A percentile compares a stretch with the other conserved stretches of the same genome.
Evolutionary conservation across 2,797 vertebrate species (phyloP).

Genomic region (Oreortyx pictus): DNA sequence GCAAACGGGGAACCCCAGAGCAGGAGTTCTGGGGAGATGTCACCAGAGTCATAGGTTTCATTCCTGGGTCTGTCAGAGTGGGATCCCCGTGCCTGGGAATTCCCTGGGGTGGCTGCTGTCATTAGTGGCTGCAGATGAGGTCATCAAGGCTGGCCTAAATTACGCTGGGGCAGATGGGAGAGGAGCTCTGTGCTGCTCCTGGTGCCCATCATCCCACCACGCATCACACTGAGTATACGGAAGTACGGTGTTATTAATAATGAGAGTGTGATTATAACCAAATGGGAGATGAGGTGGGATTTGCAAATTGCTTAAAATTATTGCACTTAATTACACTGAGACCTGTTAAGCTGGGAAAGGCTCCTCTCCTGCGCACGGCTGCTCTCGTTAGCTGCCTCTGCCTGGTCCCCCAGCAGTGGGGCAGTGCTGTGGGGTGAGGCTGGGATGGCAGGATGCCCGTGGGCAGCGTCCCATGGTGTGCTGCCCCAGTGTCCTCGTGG

Average conservation of each 20-base stretch:
- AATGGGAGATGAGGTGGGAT: not conserved
- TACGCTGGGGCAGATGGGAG: not conserved
- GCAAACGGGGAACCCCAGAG: not conserved
- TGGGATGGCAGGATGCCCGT: not conserved
- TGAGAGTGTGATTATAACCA: fast-evolving
- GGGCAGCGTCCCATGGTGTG: not conserved
- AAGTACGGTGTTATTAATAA: fast-evolving
- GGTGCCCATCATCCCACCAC: fast-evolving
- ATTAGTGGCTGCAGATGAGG: not conserved
- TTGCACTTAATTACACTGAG: not conserved
- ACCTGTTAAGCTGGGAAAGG: not conserved
- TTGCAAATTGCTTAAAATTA: conserved; percentile 22
- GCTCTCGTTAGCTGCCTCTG: fast-evolving
- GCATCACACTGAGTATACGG: fast-evolving
- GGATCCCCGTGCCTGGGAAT: not conserved
- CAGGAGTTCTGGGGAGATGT: not conserved
- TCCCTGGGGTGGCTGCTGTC: fast-evolving
- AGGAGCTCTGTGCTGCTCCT: not conserved
- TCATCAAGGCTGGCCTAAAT: not conserved
- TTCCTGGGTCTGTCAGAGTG: not conserved
- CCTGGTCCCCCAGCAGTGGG: not conserved
- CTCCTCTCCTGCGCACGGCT: not conserved
- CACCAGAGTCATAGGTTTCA: fast-evolving
- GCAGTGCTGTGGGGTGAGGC: not conserved
- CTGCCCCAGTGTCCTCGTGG: not conserved